A percentile compares a stretch with the other conserved stretches of the same genome.
These are phyloP conservation scores for Neoseiulus cucumeris DNA, from an alignment of 1,140 invertebrate genomes.

Conservation along the genomic window DNA sequence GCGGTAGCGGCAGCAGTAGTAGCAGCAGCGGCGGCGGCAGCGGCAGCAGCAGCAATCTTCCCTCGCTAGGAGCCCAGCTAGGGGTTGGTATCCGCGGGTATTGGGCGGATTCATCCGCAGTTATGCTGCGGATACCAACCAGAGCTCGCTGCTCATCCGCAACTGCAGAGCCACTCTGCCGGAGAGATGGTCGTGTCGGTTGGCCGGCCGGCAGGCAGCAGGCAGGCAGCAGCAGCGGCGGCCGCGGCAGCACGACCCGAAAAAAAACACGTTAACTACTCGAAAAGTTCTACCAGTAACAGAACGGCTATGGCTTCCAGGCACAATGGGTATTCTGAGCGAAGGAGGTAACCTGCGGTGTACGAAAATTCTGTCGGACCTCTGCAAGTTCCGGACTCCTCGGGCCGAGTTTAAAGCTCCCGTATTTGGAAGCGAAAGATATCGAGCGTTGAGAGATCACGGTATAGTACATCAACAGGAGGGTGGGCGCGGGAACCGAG, in stretches of 20 bases:
- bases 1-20: neutral
- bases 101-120: neutral
- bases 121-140: conserved; percentile 10
- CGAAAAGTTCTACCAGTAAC: no score
- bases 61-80: conserved; percentile 11
- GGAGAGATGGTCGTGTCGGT: neutral
- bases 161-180: neutral
- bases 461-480: no score
- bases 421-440: no score
- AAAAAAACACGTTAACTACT: neutral
- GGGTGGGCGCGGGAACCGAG: no score
- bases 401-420: no score
- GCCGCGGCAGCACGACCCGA: neutral
- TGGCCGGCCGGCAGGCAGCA: neutral
- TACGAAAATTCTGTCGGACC: no score
- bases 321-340: no score
- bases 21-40: neutral
- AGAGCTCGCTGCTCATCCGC: conserved; percentile 5
- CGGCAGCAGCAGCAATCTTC: neutral
- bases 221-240: neutral
- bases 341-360: no score
- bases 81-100: conserved; percentile 9
- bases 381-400: no score
- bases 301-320: no score
- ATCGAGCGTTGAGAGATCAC: no score